phyloP scores from a whole-genome alignment of 2,797 vertebrate genomes.

The Pantherophis vulpinus region DNA sequence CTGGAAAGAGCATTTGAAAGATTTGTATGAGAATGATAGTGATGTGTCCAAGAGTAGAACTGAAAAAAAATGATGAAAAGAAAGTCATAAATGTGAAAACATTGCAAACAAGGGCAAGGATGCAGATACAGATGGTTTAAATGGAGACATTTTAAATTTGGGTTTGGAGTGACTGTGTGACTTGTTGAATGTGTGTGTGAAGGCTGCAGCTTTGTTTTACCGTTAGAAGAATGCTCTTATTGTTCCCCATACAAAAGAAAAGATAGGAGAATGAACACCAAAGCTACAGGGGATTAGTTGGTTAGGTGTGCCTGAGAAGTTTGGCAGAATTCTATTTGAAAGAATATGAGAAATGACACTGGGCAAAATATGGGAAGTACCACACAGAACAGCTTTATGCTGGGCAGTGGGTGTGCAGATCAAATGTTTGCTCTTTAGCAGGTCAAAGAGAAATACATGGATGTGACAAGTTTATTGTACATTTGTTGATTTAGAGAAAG shows the following conservation, averaged over 20 bases:
- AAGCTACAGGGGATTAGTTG: background rate
- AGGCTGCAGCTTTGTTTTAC: background rate
- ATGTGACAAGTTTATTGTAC: background rate
- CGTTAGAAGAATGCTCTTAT: background rate
- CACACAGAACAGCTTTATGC: background rate
- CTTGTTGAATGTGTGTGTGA: background rate
- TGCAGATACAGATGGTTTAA: background rate
- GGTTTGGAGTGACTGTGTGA: background rate
- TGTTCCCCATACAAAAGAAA: background rate
- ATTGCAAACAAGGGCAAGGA: background rate
- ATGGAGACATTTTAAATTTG: background rate
- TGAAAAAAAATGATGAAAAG: background rate
- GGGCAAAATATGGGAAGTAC: background rate
- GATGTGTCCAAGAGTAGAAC: background rate
- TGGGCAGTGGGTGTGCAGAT: background rate
- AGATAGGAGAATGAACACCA: background rate
- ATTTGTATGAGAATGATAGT: background rate
- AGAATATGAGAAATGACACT: background rate
- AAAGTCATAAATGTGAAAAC: background rate
- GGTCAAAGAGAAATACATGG: background rate
- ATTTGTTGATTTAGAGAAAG: background rate
- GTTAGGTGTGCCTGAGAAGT: background rate
- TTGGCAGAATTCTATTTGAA: background rate
- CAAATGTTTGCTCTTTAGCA: background rate
- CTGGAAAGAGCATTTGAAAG: background rate